Conservation (phyloP, 2,888 invertebrate genomes). For the Synergus japonicus region DNA sequence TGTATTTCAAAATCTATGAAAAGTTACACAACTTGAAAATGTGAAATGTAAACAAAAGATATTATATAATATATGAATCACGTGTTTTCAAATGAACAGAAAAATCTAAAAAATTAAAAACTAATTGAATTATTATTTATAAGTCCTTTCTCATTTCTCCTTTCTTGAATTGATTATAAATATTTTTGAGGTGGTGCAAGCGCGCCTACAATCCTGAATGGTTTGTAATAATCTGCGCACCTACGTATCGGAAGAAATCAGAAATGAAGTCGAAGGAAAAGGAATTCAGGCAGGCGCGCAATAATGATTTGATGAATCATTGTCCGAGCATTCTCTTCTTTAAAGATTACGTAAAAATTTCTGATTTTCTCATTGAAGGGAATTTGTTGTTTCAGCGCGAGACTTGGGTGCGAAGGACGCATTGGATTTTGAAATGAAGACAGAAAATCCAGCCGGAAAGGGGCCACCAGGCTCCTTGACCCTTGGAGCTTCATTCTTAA, state of each 20-base stretch:
- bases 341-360: conserved; percentile 59
- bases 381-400: conserved; percentile 47
- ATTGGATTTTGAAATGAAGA: conserved; percentile 58
- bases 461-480: conserved; percentile 62
- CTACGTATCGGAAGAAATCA: conserved; percentile 41
- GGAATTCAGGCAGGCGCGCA: conserved; percentile 55
- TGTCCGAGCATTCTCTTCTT: conserved; percentile 53
- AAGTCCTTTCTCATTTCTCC: too few species aligned
- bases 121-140: background rate
- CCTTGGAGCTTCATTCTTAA: conserved; percentile 60
- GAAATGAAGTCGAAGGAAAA: conserved; percentile 48
- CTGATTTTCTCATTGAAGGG: conserved; percentile 42
- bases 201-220: background rate
- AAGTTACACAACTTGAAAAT: background rate
- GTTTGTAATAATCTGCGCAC: conserved; percentile 23
- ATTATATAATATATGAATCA: background rate
- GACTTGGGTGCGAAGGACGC: conserved; percentile 30
- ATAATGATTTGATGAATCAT: conserved; percentile 64
- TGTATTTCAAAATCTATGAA: background rate
- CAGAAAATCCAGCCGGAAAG: conserved; percentile 58
- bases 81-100: background rate
- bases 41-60: background rate
- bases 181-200: background rate
- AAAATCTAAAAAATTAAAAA: background rate
- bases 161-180: background rate